Base-by-base conservation (phyloP, 2,888 invertebrate species). In the Trichogramma dendrolimi region DNA sequence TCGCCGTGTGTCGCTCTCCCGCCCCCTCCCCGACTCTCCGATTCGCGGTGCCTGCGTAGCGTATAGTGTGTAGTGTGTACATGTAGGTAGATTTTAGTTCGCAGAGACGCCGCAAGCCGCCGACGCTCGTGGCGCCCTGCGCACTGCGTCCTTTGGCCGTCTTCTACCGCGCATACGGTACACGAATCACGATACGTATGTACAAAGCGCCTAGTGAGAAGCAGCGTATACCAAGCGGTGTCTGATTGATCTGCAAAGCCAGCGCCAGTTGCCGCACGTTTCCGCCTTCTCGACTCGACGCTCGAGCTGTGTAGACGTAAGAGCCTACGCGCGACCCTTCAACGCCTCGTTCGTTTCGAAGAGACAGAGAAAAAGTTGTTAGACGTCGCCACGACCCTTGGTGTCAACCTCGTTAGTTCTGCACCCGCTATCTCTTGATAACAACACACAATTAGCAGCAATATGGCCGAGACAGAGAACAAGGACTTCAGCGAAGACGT, bases 401-500 rank as follows among this genome's bases (percentile, higher is more conserved):
- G 27, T 27, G 27, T 27, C 27, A 27, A 27, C 27, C 27, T 27
- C 27, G 27, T 27, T 27, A 27, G 27, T 27, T 27, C 3, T 27
- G 27, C 27, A 27, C 38, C 27, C 6, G 38, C 27, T 41, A 5
- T 44, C 44, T 10, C 43, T 55, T 10, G 46, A 6, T 11, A 43
- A 14, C 7, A 38, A 5, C 4, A 6, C 4, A 4, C 11, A 6
- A 44, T 2, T 11, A 43, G 10, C 40, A 27, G 27, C 5, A 42
- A 8, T 14, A 60, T 48, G 54, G 53, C 65, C 14, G 60, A 78
- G 69, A 77, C 78, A 71, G 79, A 79, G 70, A 77, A 73, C 64
- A 79, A 78, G 73, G 79, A 79, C 69, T 79, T 78, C 74, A 79
- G 77, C 73, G 79, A 79, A 67, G 79, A 79, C 68, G 73, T 79